Percentiles rank a stretch among this genome's conserved stretches.
phyloP scores from a whole-genome alignment of 2,888 invertebrate species.

The Adineta ricciae region DNA sequence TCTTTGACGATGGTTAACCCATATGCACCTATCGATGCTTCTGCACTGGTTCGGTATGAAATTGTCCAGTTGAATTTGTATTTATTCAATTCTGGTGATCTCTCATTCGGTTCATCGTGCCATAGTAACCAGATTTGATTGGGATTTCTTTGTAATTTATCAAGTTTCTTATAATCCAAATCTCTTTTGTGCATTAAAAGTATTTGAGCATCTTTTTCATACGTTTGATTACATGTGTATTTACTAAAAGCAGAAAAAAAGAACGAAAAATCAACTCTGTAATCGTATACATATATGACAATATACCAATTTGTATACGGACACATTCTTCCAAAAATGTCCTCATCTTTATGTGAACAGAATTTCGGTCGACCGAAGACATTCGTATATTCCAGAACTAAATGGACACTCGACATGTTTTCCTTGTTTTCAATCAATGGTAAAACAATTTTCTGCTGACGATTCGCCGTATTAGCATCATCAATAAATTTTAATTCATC shows the following conservation, averaged over 20 bases:
- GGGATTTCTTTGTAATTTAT: constrained; percentile 14
- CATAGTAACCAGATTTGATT: constrained; percentile 32
- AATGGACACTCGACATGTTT: background rate
- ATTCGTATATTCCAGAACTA: constrained; percentile 28
- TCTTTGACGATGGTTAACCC: background rate
- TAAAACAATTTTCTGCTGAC: background rate
- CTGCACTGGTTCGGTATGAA: background rate
- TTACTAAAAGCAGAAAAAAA: background rate
- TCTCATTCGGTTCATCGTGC: constrained; percentile 30
- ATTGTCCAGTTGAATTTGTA: constrained; percentile 14
- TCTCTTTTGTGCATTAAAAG: constrained; percentile 31
- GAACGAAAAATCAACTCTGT: too few species aligned
- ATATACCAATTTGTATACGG: constrained; percentile 23
- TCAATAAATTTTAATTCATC: background rate
- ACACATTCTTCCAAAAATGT: constrained; percentile 26
- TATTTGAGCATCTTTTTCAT: background rate
- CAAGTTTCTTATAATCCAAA: constrained; percentile 5
- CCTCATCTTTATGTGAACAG: constrained; percentile 8
- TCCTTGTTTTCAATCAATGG: background rate
- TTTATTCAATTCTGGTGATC: constrained; percentile 5
- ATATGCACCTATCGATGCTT: constrained; percentile 10
- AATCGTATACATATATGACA: background rate
- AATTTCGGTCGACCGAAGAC: constrained; percentile 23
- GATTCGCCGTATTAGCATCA: background rate
- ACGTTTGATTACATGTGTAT: constrained; percentile 26